Evolutionary conservation across 2,888 invertebrate species (phyloP).

Genomic region (Ephialtes manifestator): DNA sequence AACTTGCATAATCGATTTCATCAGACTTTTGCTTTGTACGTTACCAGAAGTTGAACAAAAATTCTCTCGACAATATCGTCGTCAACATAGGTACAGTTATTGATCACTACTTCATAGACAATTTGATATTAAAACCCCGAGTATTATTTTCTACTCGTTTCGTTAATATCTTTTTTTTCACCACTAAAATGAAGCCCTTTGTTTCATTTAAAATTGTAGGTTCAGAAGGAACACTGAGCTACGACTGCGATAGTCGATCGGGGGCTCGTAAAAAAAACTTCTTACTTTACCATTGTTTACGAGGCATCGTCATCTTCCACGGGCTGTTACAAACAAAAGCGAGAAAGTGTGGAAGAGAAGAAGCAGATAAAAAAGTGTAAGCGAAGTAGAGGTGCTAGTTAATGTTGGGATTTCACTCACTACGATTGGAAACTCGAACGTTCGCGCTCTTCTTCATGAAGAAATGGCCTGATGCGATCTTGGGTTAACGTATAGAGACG

Average conservation of each 20-base stretch:
- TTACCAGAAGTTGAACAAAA: too few species aligned
- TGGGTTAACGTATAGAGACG: constrained; percentile 21
- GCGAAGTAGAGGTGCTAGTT: constrained; percentile 21
- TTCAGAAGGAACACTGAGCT: constrained; percentile 6
- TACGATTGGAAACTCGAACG: constrained; percentile 43
- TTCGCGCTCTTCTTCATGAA: constrained; percentile 20
- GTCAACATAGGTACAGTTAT: neutral
- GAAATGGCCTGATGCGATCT: constrained; percentile 26
- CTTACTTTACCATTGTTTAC: constrained; percentile 49
- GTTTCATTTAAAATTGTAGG: constrained; percentile 36
- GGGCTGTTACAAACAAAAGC: constrained; percentile 26
- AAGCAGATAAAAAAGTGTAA: constrained; percentile 31
- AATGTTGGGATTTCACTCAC: constrained; percentile 23
- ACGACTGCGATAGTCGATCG: constrained; percentile 40
- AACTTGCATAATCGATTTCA: too few species aligned
- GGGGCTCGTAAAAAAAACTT: constrained; percentile 38
- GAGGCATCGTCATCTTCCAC: constrained; percentile 35
- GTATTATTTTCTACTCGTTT: neutral
- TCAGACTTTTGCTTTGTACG: too few species aligned
- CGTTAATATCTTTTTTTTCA: neutral
- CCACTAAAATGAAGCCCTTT: constrained; percentile 28
- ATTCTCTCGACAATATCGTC: neutral
- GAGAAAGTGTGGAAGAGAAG: constrained; percentile 17
- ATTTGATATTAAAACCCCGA: neutral
- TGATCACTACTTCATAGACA: neutral